Evolutionary conservation across 1,140 invertebrate species (phyloP), one percentile per base, ranked within the genome.

Genomic region (Globodera rostochiensis): DNA sequence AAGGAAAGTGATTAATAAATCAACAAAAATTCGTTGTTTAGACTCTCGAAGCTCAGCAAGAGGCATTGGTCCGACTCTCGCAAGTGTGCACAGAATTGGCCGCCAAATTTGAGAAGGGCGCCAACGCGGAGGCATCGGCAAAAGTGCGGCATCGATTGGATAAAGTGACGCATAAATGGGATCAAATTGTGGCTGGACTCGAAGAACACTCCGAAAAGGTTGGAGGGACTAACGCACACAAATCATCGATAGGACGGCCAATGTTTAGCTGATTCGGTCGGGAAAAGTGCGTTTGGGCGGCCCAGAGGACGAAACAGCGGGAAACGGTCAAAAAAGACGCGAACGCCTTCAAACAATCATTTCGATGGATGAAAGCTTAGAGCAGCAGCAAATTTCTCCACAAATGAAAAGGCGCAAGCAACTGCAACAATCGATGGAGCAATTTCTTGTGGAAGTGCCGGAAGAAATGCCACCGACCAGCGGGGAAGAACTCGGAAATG

Each of bases 161-260:
- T 53, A 67, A 76, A 13, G 75, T 90, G n/a, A 88, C 88, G 49
- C 82, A 89, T 45, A 69, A 78, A 45, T 88, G 88, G 87, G 88
- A 88, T 64, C 82, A 88, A 74, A 82, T 88, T 50, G 87, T 88
- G 3, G 85, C 82, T 15, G 50, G 86, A 64, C 74, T 88, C 7
- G 87, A 88, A 66, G 87, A 90, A 73, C 86, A 89, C 36, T 85
- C 87, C 13, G 86, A 90, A 77, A 85, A 82, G 73, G 88, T 89
- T 8, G 46, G 74, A 45, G 6, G 53, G 15, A 5, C 4, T 13
- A 64, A 64, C 13, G 5, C 13, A 64, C 5, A 19, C 15, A 64
- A 11, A 64, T 64, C 19, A 19, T 19, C 6, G 15, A 64, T 19
- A 5, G 57, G 5, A 13, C 6, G 50, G n/a, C 53, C 21, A 49